Evolutionary conservation across 37 sponge, comb jelly and placozoan species (phyloP).

Genomic region (Spongilla lacustris): DNA sequence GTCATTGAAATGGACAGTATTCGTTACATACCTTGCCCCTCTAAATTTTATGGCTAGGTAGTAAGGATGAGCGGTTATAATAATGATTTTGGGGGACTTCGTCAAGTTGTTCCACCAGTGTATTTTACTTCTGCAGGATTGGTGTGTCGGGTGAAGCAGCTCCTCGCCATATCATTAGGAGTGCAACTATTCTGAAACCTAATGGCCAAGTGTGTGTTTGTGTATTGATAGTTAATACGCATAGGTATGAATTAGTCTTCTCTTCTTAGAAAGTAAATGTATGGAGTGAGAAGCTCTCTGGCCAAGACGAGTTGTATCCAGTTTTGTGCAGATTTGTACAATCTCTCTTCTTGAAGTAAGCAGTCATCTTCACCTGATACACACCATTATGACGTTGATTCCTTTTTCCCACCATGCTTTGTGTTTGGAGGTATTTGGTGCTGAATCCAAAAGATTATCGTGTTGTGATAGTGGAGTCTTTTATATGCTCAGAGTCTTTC

Average conservation of each 20-base stretch:
- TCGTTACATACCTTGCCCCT: too few species aligned
- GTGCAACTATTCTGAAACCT: slow-evolving; percentile 55
- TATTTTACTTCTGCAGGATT: slow-evolving; percentile 45
- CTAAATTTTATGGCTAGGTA: too few species aligned
- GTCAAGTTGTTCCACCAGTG: background rate
- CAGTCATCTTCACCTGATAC: background rate
- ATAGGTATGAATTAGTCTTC: too few species aligned
- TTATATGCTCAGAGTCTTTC: slow-evolving; percentile 70
- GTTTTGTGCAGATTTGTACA: slow-evolving; percentile 72
- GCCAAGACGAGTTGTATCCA: slow-evolving; percentile 64
- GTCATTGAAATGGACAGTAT: too few species aligned
- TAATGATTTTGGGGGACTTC: too few species aligned
- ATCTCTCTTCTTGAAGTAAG: slow-evolving; percentile 78
- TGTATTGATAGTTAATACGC: too few species aligned
- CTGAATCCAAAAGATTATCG: slow-evolving; percentile 81
- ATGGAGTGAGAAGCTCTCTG: slow-evolving; percentile 64
- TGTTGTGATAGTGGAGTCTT: slow-evolving; percentile 82
- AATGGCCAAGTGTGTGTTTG: slow-evolving; percentile 56
- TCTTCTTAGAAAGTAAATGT: slow-evolving; percentile 36
- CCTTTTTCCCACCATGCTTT: too few species aligned
- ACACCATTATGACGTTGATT: background rate
- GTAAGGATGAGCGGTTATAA: too few species aligned
- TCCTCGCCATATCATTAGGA: slow-evolving; percentile 79
- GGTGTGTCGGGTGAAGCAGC: slow-evolving; percentile 83
- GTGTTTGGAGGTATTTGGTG: slow-evolving; percentile 65